Percentiles rank a stretch among this genome's conserved stretches.
These are phyloP conservation scores for Meloidogyne chitwoodi DNA, from an alignment of 1,140 invertebrate species.

Conservation along the genomic window DNA sequence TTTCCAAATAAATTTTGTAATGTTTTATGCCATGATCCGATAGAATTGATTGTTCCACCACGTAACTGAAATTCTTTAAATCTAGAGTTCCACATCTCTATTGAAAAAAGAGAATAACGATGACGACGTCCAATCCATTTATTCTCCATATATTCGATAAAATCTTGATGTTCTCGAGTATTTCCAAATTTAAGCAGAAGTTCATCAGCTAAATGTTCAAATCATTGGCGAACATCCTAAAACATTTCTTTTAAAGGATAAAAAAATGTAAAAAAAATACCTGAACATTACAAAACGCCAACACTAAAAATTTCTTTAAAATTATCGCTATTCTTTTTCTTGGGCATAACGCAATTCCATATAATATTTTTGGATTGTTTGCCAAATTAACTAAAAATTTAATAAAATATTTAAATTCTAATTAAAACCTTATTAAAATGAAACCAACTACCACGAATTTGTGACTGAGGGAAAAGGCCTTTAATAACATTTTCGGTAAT, in stretches of 20 bases:
- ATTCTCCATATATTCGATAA: conserved; percentile 15
- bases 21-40: not conserved
- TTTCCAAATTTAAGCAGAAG: conserved; percentile 7
- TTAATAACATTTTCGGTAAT: no score
- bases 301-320: conserved; percentile 1
- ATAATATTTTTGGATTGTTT: not conserved
- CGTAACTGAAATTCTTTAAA: not conserved
- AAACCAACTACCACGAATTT: no score
- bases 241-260: no score
- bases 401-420: no score
- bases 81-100: conserved; percentile 16
- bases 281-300: conserved; percentile 12
- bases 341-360: not conserved
- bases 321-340: not conserved
- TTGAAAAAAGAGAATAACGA: conserved; percentile 5
- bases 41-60: not conserved
- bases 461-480: no score
- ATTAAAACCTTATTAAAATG: no score
- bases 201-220: conserved; percentile 4
- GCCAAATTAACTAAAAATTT: not conserved
- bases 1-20: not conserved
- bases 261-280: no score
- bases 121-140: conserved; percentile 4
- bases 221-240: conserved; percentile 1
- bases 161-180: conserved; percentile 11